Evolutionary conservation across 2,888 invertebrate species (phyloP).

Genomic region (Chymomyza amoena): DNA sequence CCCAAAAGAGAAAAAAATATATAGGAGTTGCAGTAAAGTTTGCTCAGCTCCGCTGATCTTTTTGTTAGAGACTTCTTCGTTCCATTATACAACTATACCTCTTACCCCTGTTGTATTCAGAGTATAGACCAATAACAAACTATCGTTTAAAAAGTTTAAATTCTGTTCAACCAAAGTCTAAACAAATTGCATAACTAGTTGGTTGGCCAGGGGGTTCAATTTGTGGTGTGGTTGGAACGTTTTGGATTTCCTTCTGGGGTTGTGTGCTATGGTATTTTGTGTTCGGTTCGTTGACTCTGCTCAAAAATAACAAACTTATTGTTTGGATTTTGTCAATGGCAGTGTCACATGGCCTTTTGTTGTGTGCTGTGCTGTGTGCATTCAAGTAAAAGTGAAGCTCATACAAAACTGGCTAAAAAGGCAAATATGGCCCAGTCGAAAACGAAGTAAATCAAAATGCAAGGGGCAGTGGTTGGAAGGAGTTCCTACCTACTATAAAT

Average conservation of each 20-base stretch:
- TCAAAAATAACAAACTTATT: slow-evolving; percentile 66
- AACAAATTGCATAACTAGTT: slow-evolving; percentile 40
- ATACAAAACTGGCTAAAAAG: slow-evolving; percentile 38
- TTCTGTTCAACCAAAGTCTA: slow-evolving; percentile 25
- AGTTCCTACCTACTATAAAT: not conserved
- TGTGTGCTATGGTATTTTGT: not conserved
- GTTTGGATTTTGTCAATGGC: slow-evolving; percentile 71
- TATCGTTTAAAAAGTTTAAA: slow-evolving; percentile 20
- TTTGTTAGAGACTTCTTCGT: too few relatives aligned
- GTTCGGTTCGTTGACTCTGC: slow-evolving; percentile 53
- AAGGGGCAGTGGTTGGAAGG: not conserved
- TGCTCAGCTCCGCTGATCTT: too few relatives aligned
- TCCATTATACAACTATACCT: too few relatives aligned
- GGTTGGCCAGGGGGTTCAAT: not conserved
- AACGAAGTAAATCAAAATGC: not conserved
- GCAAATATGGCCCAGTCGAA: not conserved
- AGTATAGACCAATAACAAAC: not conserved
- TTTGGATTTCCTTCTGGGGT: not conserved
- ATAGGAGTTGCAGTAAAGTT: too few relatives aligned
- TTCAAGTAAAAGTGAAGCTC: slow-evolving; percentile 52
- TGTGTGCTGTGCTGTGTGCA: slow-evolving; percentile 50
- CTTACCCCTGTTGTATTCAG: too few relatives aligned
- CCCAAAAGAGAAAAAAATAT: too few relatives aligned
- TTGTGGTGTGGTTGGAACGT: not conserved
- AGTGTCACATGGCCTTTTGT: slow-evolving; percentile 39